A percentile compares a stretch with the other conserved stretches of the same genome.
These are phyloP conservation scores for Sciurus vulgaris DNA, from an alignment of 2,797 vertebrate genomes.

Conservation along the genomic window DNA sequence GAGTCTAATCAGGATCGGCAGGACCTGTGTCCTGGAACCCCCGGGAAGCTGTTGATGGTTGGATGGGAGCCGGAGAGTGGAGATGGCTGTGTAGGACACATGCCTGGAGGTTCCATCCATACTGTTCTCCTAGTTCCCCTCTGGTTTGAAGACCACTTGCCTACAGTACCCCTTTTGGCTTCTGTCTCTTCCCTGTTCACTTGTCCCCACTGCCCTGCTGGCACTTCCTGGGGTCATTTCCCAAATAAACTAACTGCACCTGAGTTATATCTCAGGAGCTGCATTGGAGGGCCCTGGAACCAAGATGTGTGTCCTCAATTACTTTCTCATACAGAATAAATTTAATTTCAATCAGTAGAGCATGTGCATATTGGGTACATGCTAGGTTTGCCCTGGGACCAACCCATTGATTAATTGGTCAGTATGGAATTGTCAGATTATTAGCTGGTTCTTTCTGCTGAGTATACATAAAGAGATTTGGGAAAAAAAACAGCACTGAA, in stretches of 20 bases:
- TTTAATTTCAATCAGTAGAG: neutral
- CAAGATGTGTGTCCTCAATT: neutral
- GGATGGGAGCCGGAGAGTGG: neutral
- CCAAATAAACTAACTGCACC: neutral
- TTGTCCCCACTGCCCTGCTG: neutral
- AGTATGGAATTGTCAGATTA: neutral
- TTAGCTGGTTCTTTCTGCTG: neutral
- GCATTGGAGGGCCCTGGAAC: neutral
- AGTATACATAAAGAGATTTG: neutral
- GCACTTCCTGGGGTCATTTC: neutral
- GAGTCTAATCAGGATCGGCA: neutral
- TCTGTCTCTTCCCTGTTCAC: neutral
- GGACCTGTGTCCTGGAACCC: neutral
- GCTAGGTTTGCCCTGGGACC: neutral
- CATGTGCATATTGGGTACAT: neutral
- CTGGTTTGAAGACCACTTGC: neutral
- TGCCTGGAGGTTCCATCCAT: neutral
- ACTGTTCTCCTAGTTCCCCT: neutral
- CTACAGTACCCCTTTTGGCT: neutral
- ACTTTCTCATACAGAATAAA: neutral
- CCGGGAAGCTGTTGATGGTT: neutral
- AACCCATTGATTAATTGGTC: neutral
- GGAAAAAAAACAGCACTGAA: neutral
- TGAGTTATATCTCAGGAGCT: neutral
- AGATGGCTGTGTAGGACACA: accelerated